Evolutionary conservation across 2,797 vertebrate species (phyloP), one percentile per base, ranked within the genome.

Genomic region (Limnodromus scolopaceus): DNA sequence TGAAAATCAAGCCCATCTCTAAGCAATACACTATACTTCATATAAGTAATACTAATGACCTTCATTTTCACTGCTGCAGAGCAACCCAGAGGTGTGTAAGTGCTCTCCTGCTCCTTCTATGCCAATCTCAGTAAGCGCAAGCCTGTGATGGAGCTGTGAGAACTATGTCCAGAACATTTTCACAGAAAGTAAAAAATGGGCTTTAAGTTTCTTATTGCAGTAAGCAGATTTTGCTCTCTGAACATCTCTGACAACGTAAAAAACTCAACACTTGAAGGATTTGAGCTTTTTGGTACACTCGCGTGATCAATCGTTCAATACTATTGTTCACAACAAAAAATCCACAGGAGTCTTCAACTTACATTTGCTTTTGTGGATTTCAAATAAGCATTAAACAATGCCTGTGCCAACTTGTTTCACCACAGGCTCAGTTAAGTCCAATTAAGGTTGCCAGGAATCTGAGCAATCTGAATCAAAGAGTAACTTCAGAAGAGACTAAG

Each of bases 391-490:
- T 96, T 96, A 91, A 91, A 75, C 72, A 91, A 64, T 30, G 96
- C 75, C 57, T 72, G 82, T 70, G 77, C 71, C 20, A 51, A 93
- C 72, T 82, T 92, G 61, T 93, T 88, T 95, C 82, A 94, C 66
- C 64, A 92, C 78, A 87, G 92, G 90, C 84, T 97, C 86, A 74
- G 45, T 72, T 87, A 70, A 91, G 87, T 30, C 78, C 96, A 97
- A 77, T 97, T 96, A 91, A 71, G 71, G 69, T 69, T 97, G 91
- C 84, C 92, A 91, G 96, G 84, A 96, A 89, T 93, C 91, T 46
- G 66, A 95, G 79, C 88, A 84, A 92, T 96, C 5, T 5, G 72
- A 95, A 96, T 96, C 93, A 94, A 89, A 95, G 89, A 87, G 43
- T 34, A 95, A 95, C 87, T 93, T 93, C 84, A 95, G 96, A 95